These are phyloP conservation scores for Drosophila kokeensis DNA, from an alignment of 2,888 invertebrate species.

Conservation along the genomic window DNA sequence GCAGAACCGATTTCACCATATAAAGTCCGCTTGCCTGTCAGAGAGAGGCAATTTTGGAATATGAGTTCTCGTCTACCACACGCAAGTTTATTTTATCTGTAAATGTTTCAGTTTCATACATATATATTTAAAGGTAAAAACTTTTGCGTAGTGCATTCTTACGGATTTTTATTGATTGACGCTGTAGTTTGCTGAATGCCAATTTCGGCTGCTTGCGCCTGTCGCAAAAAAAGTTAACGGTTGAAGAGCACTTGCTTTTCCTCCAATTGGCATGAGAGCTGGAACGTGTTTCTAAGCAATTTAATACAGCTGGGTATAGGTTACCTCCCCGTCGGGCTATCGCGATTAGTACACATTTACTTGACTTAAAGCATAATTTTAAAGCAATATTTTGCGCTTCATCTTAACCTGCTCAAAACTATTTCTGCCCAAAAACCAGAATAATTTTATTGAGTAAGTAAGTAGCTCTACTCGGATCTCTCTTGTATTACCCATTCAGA, in stretches of 20 bases:
- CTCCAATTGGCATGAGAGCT: background rate
- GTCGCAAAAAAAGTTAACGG: background rate
- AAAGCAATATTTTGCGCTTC: background rate
- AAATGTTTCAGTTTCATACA: background rate
- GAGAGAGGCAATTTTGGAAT: background rate
- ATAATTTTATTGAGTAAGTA: background rate
- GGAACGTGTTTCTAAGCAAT: background rate
- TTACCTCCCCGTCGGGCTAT: background rate
- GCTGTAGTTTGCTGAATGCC: background rate
- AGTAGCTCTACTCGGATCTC: background rate
- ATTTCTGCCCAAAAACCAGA: background rate
- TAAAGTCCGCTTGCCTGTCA: background rate
- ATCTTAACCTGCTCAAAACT: background rate
- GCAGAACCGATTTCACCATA: background rate
- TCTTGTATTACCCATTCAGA: background rate
- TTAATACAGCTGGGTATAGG: background rate
- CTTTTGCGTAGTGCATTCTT: background rate
- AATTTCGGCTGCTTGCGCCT: background rate
- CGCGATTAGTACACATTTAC: background rate
- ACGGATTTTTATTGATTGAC: background rate
- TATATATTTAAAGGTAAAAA: background rate
- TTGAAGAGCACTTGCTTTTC: background rate
- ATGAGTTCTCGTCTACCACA: background rate
- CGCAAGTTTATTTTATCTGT: background rate
- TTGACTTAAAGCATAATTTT: background rate